Evolutionary conservation across 2,113 vertebrate species (phyloP).

Genomic region (Speoplatyrhinus poulsoni): DNA sequence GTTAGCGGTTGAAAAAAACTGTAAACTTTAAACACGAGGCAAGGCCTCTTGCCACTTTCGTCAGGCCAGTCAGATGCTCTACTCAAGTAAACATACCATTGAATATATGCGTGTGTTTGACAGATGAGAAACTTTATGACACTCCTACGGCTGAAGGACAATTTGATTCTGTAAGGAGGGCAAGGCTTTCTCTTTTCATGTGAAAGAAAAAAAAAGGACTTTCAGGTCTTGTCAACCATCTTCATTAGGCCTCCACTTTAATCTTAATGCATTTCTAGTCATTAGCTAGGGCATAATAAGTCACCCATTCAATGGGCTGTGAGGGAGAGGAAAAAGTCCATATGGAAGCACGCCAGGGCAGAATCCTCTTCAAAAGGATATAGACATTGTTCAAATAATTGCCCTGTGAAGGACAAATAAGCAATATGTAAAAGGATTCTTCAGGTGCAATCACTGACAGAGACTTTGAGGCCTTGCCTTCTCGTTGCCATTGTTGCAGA

Average conservation of each 20-base stretch:
- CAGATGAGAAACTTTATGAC: conserved; percentile 51
- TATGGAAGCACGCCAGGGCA: conserved; percentile 33
- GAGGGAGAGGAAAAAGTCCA: conserved; percentile 4
- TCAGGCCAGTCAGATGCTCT: conserved; percentile 34
- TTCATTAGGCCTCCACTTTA: conserved; percentile 65
- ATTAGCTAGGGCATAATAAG: conserved; percentile 63
- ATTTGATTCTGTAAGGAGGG: too few relatives aligned
- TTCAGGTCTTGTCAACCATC: conserved; percentile 60
- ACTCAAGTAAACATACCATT: conserved; percentile 44
- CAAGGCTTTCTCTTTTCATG: conserved; percentile 60
- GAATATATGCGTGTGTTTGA: conserved; percentile 49
- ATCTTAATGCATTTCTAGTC: conserved; percentile 69
- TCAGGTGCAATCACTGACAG: conserved; percentile 54
- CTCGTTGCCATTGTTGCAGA: conserved; percentile 44
- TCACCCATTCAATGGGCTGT: conserved; percentile 32
- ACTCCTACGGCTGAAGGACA: too few relatives aligned
- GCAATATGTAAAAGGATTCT: conserved; percentile 58
- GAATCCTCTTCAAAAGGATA: conserved; percentile 66
- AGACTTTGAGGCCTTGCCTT: conserved; percentile 50
- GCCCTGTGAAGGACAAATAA: conserved; percentile 75
- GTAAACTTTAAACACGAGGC: conserved; percentile 2
- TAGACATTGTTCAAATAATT: conserved; percentile 73
- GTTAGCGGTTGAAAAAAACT: neutral
- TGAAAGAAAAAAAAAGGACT: conserved; percentile 52
- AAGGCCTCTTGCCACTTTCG: conserved; percentile 31